Percentiles rank a stretch among this genome's conserved stretches.
Evolutionary conservation across 1,140 invertebrate species (phyloP).

Genomic region (Ericerus pela): DNA sequence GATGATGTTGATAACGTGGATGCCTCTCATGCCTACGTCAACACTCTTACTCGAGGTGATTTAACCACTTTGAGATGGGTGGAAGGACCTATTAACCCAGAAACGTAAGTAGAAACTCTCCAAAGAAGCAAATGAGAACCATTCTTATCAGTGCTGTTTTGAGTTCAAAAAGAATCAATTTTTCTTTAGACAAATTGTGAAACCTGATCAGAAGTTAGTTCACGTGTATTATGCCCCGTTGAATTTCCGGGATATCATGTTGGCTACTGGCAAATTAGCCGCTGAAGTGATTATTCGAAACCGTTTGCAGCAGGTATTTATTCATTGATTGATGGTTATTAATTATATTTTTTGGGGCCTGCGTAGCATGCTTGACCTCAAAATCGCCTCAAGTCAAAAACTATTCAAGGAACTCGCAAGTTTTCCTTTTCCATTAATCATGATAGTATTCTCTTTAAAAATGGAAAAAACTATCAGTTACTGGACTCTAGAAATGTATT

Average conservation of each 20-base stretch:
- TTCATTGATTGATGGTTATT: background rate
- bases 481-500: too few species aligned
- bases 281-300: conserved; percentile 41
- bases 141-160: background rate
- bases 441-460: too few species aligned
- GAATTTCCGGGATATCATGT: conserved; percentile 67
- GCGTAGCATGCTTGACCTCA: too few species aligned
- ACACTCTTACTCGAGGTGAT: conserved; percentile 64
- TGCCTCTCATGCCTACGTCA: conserved; percentile 55
- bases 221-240: conserved; percentile 45
- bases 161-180: background rate
- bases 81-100: conserved; percentile 38
- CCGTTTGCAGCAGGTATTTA: conserved; percentile 35
- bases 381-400: too few species aligned
- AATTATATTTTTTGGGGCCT: too few species aligned
- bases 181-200: background rate
- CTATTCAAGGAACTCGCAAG: too few species aligned
- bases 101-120: conserved; percentile 32
- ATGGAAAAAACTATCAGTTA: too few species aligned
- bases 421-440: too few species aligned
- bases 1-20: conserved; percentile 31
- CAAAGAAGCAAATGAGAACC: background rate
- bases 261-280: conserved; percentile 53
- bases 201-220: conserved; percentile 13
- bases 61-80: conserved; percentile 73